Evolutionary conservation across 2,113 vertebrate species (phyloP), one percentile per base, ranked within the genome.

Genomic region (Proterorhinus semilunaris): DNA sequence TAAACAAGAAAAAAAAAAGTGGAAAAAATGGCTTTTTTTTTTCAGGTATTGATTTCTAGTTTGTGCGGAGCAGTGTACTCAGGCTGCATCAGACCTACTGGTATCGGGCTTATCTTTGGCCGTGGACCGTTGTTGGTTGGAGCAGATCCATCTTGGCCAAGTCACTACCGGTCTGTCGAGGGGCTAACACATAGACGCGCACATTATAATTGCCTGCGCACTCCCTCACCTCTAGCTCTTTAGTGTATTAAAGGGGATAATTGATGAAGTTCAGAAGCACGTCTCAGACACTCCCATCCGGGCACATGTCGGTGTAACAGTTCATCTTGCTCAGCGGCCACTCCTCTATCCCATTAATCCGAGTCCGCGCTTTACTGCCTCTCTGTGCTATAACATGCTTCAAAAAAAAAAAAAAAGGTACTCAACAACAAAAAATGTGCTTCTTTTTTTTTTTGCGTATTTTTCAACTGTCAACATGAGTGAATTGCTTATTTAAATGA

Each of bases 1-100:
- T 64, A 62, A 71, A 73, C 49, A 62, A 6, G 58, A 68, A 21
- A 45, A 67, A 13, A 0, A 71, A 16, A 58, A 5, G 5, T n/a
- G n/a, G n/a, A n/a, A n/a, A n/a, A n/a, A n/a, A n/a, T n/a, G 5
- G 1, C 36, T 8, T 48, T 57, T 66, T 42, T 53, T 27, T 36
- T 53, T 12, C 17, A 17, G 49, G 62, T 62, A 76, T 74, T 71
- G 61, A 82, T 71, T 80, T 78, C 67, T 54, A 72, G 71, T 66
- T 68, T 59, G 21, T 62, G 55, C 53, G 50, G 61, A 71, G 47
- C 68, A 70, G 66, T 66, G 57, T 12, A 13, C 43, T 13, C 15
- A 57, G 59, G 67, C 53, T 68, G 70, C 65, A 73, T 74, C 63
- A 64, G 42, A 67, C 21, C 58, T 58, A 51, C 44, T 51, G 66